phyloP scores from a whole-genome alignment of 2,797 vertebrate genomes.

The Thamnophis elegans region DNA sequence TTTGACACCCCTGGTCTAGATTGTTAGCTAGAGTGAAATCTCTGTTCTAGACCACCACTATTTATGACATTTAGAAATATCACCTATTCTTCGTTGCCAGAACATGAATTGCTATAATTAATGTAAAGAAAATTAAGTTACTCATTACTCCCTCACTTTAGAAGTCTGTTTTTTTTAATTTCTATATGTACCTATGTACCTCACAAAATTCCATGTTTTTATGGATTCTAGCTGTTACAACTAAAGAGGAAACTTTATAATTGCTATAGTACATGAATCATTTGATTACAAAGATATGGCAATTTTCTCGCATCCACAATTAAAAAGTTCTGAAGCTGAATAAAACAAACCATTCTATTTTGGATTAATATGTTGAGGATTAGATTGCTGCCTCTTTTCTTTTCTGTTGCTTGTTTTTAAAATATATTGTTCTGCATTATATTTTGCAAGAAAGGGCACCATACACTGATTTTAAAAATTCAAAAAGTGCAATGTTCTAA shows the following conservation, averaged over 20 bases:
- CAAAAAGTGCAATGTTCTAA: conserved; percentile 16
- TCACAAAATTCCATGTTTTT: not conserved
- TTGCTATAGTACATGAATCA: not conserved
- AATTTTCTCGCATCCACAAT: conserved; percentile 8
- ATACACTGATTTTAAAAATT: conserved; percentile 31
- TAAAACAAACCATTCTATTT: not conserved
- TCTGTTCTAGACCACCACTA: not conserved
- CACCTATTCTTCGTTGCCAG: not conserved
- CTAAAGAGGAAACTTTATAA: not conserved
- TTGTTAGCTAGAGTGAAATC: not conserved
- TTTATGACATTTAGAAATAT: not conserved
- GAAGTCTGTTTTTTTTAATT: not conserved
- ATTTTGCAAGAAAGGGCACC: conserved; percentile 43
- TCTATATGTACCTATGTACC: no score
- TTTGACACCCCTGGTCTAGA: not conserved
- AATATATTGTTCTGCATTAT: conserved; percentile 37
- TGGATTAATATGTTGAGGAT: not conserved
- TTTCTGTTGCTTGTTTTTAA: not conserved
- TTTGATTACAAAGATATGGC: rapidly evolving
- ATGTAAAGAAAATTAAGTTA: not conserved
- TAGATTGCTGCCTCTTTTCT: conserved; percentile 27
- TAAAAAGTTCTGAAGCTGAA: conserved; percentile 1
- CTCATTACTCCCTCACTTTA: not conserved
- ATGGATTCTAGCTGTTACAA: not conserved
- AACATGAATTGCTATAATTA: not conserved